Conservation (phyloP, 2,888 invertebrate genomes). For the Pyrocoelia pectoralis region DNA sequence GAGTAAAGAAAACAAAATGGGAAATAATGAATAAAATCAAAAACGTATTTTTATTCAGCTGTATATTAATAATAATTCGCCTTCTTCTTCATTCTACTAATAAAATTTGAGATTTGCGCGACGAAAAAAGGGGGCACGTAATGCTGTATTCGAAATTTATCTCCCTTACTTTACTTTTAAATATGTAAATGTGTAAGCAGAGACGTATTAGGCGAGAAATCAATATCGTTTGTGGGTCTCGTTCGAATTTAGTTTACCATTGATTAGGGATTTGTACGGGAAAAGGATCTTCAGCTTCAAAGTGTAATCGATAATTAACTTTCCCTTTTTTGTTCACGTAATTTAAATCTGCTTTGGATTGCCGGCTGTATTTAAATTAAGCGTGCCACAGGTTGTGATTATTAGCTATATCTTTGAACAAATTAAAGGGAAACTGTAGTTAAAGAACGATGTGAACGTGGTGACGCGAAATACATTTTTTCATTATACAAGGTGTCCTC, state of each 20-base stretch:
- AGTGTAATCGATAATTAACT: neutral
- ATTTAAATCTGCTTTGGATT: too few relatives aligned
- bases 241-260: conserved; percentile 21
- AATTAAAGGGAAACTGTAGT: too few relatives aligned
- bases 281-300: neutral
- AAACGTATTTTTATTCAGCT: neutral
- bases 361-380: too few relatives aligned
- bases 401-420: too few relatives aligned
- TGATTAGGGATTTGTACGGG: conserved; percentile 21
- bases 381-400: too few relatives aligned
- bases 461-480: too few relatives aligned
- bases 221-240: conserved; percentile 19
- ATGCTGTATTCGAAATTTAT: neutral
- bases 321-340: neutral
- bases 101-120: neutral
- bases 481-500: too few relatives aligned
- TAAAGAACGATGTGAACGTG: too few relatives aligned
- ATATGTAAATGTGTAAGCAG: conserved; percentile 14
- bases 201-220: conserved; percentile 17
- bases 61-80: neutral
- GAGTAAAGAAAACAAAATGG: neutral
- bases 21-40: neutral
- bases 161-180: conserved; percentile 4
- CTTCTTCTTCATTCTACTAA: neutral
- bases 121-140: neutral